These are phyloP conservation scores for Clusia tigrina DNA, from an alignment of 2,888 invertebrate genomes.

Conservation along the genomic window DNA sequence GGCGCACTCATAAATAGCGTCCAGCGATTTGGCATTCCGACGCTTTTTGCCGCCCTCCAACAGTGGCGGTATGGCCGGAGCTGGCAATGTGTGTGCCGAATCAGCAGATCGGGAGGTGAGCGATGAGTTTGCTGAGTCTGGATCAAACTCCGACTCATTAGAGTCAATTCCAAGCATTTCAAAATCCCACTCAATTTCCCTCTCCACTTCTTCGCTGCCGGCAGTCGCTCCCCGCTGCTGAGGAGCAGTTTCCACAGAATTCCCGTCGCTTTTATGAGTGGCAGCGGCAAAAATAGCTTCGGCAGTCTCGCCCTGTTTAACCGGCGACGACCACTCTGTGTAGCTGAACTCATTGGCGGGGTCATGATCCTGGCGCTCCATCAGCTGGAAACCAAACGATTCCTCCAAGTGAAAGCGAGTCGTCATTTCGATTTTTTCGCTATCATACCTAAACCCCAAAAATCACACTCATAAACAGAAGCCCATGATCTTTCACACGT, in stretches of 20 bases:
- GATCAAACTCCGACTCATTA: slow-evolving; percentile 32
- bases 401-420: slow-evolving; percentile 47
- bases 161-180: slow-evolving; percentile 36
- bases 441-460: slow-evolving; percentile 45
- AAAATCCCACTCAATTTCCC: slow-evolving; percentile 31
- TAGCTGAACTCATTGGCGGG: slow-evolving; percentile 38
- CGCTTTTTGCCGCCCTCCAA: too few species aligned
- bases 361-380: slow-evolving; percentile 42
- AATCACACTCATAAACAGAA: not conserved
- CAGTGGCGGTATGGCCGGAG: too few species aligned
- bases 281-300: too few species aligned
- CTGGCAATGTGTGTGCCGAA: too few species aligned
- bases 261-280: too few species aligned
- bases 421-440: slow-evolving; percentile 49
- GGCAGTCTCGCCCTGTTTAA: slow-evolving; percentile 21
- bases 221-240: too few species aligned
- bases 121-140: too few species aligned
- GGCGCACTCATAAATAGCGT: slow-evolving; percentile 48
- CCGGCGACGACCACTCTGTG: slow-evolving; percentile 38
- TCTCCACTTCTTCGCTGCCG: too few species aligned
- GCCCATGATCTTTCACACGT: too few species aligned
- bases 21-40: slow-evolving; percentile 39
- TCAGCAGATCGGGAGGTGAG: too few species aligned
- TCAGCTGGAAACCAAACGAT: slow-evolving; percentile 43
- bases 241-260: too few species aligned